These are phyloP conservation scores for Maconellicoccus hirsutus DNA, from an alignment of 1,140 invertebrate species.

Conservation along the genomic window DNA sequence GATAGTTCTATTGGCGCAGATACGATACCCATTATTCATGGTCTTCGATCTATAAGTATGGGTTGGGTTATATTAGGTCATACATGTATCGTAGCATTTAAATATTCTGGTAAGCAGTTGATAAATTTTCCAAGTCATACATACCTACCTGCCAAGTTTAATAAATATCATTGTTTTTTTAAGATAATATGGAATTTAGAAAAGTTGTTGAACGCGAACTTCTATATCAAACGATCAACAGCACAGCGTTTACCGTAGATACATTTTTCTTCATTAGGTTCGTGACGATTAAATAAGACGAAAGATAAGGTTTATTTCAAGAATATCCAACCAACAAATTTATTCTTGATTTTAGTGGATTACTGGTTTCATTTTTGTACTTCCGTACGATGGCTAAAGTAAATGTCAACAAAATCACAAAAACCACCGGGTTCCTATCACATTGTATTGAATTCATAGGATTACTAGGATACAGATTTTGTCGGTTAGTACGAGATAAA, in stretches of 20 bases:
- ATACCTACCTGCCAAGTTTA: too few species aligned
- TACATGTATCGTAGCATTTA: conserved; percentile 70
- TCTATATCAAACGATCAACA: conserved; percentile 69
- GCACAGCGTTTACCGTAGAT: conserved; percentile 80
- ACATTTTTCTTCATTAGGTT: conserved; percentile 80
- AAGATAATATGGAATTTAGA: conserved; percentile 65
- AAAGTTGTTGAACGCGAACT: conserved; percentile 65
- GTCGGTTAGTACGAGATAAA: conserved; percentile 46
- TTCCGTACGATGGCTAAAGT: conserved; percentile 67
- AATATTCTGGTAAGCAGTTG: conserved; percentile 48
- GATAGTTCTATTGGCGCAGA: conserved; percentile 63
- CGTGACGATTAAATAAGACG: too few species aligned
- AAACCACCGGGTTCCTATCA: conserved; percentile 52
- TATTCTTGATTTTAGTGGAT: conserved; percentile 44
- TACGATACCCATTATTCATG: conserved; percentile 69
- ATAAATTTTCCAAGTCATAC: too few species aligned
- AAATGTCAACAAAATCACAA: conserved; percentile 53
- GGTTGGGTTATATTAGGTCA: conserved; percentile 87
- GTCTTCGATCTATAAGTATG: conserved; percentile 73
- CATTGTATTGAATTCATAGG: conserved; percentile 62
- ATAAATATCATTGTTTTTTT: background rate
- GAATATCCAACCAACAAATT: background rate
- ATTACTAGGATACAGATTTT: conserved; percentile 64
- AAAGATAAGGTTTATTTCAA: background rate
- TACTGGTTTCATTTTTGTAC: conserved; percentile 70